These are phyloP conservation scores for Takifugu bimaculatus DNA, from an alignment of 2,113 vertebrate species.

Conservation along the genomic window DNA sequence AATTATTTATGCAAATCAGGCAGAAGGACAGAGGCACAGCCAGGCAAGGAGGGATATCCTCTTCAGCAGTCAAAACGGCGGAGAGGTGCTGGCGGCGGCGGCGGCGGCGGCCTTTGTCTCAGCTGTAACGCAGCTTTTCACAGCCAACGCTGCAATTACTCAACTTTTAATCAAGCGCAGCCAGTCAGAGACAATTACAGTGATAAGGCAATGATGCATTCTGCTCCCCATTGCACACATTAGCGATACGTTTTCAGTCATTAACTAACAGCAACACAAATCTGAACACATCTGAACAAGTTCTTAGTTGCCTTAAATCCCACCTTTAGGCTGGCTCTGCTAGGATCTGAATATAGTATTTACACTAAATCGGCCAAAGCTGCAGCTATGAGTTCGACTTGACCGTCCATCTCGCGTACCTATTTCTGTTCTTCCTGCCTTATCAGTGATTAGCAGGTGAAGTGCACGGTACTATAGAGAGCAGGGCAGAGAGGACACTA, in stretches of 20 bases:
- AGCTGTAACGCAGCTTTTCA: slow-evolving; percentile 28
- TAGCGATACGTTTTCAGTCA: not conserved
- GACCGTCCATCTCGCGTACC: not conserved
- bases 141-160: slow-evolving; percentile 27
- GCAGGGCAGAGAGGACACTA: slow-evolving; percentile 48
- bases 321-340: slow-evolving; percentile 8
- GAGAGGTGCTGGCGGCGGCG: too few relatives aligned
- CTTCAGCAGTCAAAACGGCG: slow-evolving; percentile 23
- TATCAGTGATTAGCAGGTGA: slow-evolving; percentile 40
- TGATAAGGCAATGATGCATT: slow-evolving; percentile 12
- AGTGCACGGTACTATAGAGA: slow-evolving; percentile 47
- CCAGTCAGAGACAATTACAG: not conserved
- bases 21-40: slow-evolving; percentile 29
- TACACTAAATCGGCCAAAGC: slow-evolving; percentile 23
- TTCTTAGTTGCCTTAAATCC: slow-evolving; percentile 13
- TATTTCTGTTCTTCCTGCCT: slow-evolving; percentile 31
- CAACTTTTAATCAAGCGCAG: slow-evolving; percentile 43
- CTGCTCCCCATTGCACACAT: not conserved
- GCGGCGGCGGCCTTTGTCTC: slow-evolving; percentile 40
- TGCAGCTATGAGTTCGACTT: slow-evolving; percentile 16
- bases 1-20: slow-evolving; percentile 75
- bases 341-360: slow-evolving; percentile 33
- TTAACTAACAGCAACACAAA: not conserved
- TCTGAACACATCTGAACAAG: not conserved
- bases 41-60: slow-evolving; percentile 50